A percentile compares a stretch with the other conserved stretches of the same genome.
phyloP scores from a whole-genome alignment of 2,797 vertebrate species.

The Dermochelys coriacea region DNA sequence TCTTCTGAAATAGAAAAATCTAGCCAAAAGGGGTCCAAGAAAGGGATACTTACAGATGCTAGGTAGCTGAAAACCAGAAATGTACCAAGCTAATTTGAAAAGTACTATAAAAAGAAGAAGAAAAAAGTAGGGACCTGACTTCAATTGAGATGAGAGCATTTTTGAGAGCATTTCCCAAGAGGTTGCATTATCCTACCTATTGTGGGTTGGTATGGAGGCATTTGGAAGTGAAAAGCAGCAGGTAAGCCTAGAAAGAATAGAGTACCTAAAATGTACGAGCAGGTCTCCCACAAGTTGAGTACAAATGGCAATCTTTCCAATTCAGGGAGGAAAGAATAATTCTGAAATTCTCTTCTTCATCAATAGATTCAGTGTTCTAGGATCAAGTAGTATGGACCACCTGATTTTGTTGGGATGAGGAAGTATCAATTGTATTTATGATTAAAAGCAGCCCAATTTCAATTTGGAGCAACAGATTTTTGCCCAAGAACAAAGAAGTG shows the following conservation, averaged over 20 bases:
- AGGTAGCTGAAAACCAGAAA: conserved; percentile 3
- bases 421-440: conserved; percentile 56
- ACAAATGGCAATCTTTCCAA: neutral
- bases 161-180: neutral
- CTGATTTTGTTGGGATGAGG: conserved; percentile 46
- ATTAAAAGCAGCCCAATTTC: neutral
- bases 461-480: neutral
- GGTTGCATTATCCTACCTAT: neutral
- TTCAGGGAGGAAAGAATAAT: neutral
- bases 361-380: neutral
- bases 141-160: too few species aligned
- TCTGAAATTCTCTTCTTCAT: neutral
- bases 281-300: neutral
- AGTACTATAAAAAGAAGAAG: neutral
- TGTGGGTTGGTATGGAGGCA: neutral
- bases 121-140: neutral
- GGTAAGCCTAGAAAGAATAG: neutral
- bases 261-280: neutral
- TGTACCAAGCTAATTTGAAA: neutral
- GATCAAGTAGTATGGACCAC: neutral
- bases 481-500: conserved; percentile 13
- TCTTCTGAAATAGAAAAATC: neutral
- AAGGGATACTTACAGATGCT: neutral
- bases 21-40: neutral
- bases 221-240: neutral